phyloP scores from a whole-genome alignment of 2,888 invertebrate genomes.

The Dorcus hopei region DNA sequence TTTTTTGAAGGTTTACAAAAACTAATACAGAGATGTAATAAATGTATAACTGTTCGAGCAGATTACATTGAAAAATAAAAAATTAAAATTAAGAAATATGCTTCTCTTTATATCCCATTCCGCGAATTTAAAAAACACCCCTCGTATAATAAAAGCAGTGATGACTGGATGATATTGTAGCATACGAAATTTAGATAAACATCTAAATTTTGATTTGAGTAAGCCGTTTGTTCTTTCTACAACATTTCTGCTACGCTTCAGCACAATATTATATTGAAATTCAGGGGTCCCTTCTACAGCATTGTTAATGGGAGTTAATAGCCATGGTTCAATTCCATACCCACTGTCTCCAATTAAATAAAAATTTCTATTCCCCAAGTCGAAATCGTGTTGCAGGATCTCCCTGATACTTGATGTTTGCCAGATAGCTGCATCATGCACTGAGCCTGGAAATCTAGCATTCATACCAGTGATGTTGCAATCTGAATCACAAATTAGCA shows the following conservation, averaged over 20 bases:
- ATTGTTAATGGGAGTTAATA: slow-evolving; percentile 25
- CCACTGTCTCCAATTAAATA: slow-evolving; percentile 26
- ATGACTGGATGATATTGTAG: slow-evolving; percentile 30
- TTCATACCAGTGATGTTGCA: too few relatives aligned
- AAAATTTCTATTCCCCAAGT: neutral
- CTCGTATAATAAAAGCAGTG: slow-evolving; percentile 25
- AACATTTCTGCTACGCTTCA: slow-evolving; percentile 20
- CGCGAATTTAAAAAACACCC: too few relatives aligned
- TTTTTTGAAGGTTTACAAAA: too few relatives aligned
- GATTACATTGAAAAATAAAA: too few relatives aligned
- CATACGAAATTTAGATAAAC: slow-evolving; percentile 25
- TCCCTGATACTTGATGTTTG: slow-evolving; percentile 11
- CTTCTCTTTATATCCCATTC: too few relatives aligned
- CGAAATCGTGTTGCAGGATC: slow-evolving; percentile 7
- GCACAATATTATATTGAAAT: slow-evolving; percentile 22
- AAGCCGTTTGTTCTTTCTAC: slow-evolving; percentile 29
- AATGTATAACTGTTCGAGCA: too few relatives aligned
- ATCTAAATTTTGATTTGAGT: slow-evolving; percentile 31
- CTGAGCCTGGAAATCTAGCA: neutral
- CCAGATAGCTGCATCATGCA: slow-evolving; percentile 19
- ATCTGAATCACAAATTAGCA: neutral
- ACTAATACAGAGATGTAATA: too few relatives aligned
- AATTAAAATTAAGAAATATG: too few relatives aligned
- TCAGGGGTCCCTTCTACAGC: slow-evolving; percentile 19
- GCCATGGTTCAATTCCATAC: slow-evolving; percentile 23